phyloP scores from a whole-genome alignment of 2,888 invertebrate genomes.

The Vesta saturnalis region DNA sequence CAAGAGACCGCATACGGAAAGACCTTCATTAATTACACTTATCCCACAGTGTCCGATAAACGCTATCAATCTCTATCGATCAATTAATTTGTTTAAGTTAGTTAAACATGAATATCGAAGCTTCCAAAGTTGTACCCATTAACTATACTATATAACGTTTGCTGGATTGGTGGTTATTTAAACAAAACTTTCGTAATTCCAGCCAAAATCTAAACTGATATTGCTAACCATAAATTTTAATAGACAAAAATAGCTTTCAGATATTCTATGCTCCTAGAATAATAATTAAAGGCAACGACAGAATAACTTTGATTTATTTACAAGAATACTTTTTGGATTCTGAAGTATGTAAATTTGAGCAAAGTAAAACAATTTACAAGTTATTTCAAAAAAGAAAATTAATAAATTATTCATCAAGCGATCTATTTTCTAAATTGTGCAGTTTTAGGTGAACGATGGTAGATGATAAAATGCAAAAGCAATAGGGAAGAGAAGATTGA shows the following conservation, averaged over 20 bases:
- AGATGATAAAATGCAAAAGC: not conserved
- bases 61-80: constrained; percentile 33
- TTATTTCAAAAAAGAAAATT: too few relatives aligned
- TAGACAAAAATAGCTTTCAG: too few relatives aligned
- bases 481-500: not conserved
- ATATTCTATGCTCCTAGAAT: too few relatives aligned
- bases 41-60: too few relatives aligned
- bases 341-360: too few relatives aligned
- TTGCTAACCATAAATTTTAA: not conserved
- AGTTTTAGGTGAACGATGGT: not conserved
- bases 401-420: too few relatives aligned
- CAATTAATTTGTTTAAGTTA: constrained; percentile 35
- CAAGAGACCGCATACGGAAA: too few relatives aligned
- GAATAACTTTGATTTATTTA: too few relatives aligned
- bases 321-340: too few relatives aligned
- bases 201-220: not conserved
- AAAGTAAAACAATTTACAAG: too few relatives aligned
- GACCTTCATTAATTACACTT: not conserved
- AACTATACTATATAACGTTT: not conserved
- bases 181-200: not conserved
- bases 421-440: not conserved
- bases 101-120: constrained; percentile 2
- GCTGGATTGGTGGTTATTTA: not conserved
- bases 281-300: too few relatives aligned
- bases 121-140: constrained; percentile 12